Evolutionary conservation across 2,113 vertebrate genomes (phyloP).

Genomic region (Pipra filicauda): DNA sequence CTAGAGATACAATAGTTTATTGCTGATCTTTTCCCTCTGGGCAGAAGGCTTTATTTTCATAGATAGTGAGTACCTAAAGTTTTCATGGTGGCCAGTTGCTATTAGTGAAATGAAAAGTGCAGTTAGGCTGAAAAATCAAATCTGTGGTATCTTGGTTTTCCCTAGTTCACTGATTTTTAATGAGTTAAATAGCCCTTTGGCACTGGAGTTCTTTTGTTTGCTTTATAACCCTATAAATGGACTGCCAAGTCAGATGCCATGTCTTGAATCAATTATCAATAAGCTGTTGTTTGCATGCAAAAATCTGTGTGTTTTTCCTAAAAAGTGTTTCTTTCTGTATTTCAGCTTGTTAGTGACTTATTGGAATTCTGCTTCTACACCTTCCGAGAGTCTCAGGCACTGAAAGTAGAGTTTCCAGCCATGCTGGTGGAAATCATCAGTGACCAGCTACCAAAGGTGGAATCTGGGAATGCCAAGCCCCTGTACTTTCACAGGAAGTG

Average conservation of each 20-base stretch:
- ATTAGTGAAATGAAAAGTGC: neutral
- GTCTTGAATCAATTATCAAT: neutral
- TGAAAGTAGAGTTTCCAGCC: conserved; percentile 98
- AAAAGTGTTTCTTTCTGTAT: conserved; percentile 46
- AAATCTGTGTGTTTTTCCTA: neutral
- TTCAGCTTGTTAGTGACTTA: conserved; percentile 93
- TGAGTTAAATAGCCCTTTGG: neutral
- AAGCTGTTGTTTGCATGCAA: neutral
- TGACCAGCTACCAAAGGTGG: conserved; percentile 99
- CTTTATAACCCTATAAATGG: neutral
- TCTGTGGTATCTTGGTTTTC: neutral
- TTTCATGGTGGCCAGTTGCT: neutral
- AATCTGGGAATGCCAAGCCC: conserved; percentile 94
- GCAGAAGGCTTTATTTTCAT: neutral
- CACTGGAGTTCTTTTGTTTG: neutral
- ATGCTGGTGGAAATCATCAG: conserved; percentile 99
- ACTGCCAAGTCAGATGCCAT: neutral
- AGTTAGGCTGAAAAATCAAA: neutral
- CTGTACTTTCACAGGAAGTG: conserved; percentile 99
- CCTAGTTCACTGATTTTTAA: neutral
- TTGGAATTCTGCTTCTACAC: conserved; percentile 99
- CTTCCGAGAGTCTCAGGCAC: conserved; percentile 97
- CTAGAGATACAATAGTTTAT: neutral
- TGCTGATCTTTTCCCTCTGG: neutral
- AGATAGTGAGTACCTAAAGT: neutral